Base-by-base conservation (phyloP, 2,888 invertebrate genomes). In the Dasysyrphus tricinctus region DNA sequence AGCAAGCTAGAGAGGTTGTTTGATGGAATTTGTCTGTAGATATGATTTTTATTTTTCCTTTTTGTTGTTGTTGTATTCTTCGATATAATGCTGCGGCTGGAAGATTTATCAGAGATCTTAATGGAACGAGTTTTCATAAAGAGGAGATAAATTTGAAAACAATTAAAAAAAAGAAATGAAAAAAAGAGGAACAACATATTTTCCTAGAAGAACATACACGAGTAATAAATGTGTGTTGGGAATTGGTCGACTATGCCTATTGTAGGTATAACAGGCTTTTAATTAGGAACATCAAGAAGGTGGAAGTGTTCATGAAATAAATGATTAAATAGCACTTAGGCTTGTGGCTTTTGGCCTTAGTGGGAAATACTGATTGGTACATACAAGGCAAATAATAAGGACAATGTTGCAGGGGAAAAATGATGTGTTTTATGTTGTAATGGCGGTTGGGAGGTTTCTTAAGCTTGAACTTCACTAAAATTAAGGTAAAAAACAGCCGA, bases 71-170 rank as follows among this genome's bases (percentile, higher is more conserved):
- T 7, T 44, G 7, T n/a, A 44, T 76, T 84, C 51, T 51, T 5
- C 29, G 29, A 54, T 51, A 51, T 9, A 54, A 54, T 54, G 12
- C 24, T 54, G 24, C 24, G 74, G 74, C 74, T 39, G 44, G 12
- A 49, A 77, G 82, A 67, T 67, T 86, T 78, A 86, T 86, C 86
- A 24, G 12, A 70, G 78, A 86, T 86, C 86, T 86, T 82, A 86
- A 86, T 86, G 82, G 86, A 78, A 86, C 86, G 65, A 51, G 86
- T 86, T 78, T 80, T 51, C 51, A 61, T 74, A 47, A 42, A 19
- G 29, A 44, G 19, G n/a, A 70, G 63, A 80, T 70, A 39, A 65
- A 65, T 65, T 47, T 65, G 47, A 65, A 57, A 57, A 57, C 57
- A 57, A 57, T 57, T 34, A 57, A 37, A 57, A 57, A 37, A 56